Evolutionary conservation across 1,140 invertebrate genomes (phyloP).

Genomic region (Drosophila kohkoa): DNA sequence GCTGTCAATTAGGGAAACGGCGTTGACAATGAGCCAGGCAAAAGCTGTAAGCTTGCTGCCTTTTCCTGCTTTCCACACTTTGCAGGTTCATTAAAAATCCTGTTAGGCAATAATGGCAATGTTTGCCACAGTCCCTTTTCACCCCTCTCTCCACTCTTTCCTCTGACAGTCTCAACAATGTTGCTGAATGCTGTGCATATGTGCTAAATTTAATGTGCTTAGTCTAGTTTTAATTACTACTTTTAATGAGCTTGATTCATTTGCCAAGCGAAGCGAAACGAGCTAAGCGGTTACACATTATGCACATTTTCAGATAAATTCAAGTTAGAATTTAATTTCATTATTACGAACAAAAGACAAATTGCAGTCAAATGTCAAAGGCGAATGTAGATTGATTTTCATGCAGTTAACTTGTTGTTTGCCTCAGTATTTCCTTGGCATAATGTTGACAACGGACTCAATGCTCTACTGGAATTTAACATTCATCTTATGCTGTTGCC

Average conservation of each 20-base stretch:
- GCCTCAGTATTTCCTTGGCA: background rate
- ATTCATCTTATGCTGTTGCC: slow-evolving; percentile 51
- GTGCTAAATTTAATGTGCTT: slow-evolving; percentile 8
- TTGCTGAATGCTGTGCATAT: slow-evolving; percentile 14
- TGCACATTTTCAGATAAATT: background rate
- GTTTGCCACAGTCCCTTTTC: background rate
- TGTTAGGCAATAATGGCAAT: slow-evolving; percentile 49
- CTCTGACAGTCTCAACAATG: slow-evolving; percentile 2
- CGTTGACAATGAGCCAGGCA: slow-evolving; percentile 55
- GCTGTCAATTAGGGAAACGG: slow-evolving; percentile 62
- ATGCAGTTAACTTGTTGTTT: background rate
- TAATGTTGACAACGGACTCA: slow-evolving; percentile 16
- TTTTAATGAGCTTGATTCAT: slow-evolving; percentile 23
- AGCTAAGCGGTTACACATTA: background rate
- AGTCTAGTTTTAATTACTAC: slow-evolving; percentile 31
- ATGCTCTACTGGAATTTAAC: slow-evolving; percentile 40
- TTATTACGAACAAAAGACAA: slow-evolving; percentile 6
- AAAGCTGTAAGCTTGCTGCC: slow-evolving; percentile 24
- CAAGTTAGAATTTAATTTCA: background rate
- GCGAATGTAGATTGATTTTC: background rate
- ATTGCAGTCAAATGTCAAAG: slow-evolving; percentile 6
- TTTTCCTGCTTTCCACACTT: background rate
- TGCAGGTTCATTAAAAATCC: slow-evolving; percentile 68
- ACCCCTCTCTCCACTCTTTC: background rate
- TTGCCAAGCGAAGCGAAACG: background rate